These are phyloP conservation scores for Cephus pygmeus DNA, from an alignment of 2,888 invertebrate species.

Conservation along the genomic window DNA sequence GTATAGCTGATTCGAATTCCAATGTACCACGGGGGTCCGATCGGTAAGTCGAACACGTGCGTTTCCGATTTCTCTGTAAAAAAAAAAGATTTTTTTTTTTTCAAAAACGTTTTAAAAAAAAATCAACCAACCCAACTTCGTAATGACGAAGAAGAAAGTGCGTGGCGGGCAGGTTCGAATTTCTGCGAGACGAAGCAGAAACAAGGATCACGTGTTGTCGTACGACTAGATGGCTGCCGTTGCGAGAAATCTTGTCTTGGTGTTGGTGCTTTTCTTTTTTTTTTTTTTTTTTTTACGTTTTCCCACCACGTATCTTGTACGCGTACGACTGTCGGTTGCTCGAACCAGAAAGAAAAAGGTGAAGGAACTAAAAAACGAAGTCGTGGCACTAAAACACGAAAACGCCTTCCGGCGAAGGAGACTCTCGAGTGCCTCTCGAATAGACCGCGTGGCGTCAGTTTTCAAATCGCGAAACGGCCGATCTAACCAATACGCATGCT, in stretches of 20 bases:
- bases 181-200: constrained; percentile 35
- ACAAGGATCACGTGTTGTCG: constrained; percentile 19
- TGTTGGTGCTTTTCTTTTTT: background rate
- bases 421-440: constrained; percentile 21
- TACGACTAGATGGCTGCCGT: background rate
- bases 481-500: constrained; percentile 23
- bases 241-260: background rate
- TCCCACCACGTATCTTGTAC: background rate
- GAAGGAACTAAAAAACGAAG: background rate
- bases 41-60: background rate
- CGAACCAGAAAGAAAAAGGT: background rate
- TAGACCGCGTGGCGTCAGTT: constrained; percentile 39
- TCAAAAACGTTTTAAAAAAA: background rate
- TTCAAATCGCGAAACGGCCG: constrained; percentile 31
- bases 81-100: background rate
- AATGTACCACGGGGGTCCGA: no score
- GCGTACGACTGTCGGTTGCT: background rate
- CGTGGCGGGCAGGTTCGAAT: constrained; percentile 37
- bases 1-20: background rate
- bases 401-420: background rate
- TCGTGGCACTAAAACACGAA: background rate
- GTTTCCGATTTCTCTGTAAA: background rate
- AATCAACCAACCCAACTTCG: background rate
- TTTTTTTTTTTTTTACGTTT: background rate
- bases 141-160: constrained; percentile 40